Base-by-base conservation (phyloP, 2,888 invertebrate species). In the Caenorhabditis uteleia region DNA sequence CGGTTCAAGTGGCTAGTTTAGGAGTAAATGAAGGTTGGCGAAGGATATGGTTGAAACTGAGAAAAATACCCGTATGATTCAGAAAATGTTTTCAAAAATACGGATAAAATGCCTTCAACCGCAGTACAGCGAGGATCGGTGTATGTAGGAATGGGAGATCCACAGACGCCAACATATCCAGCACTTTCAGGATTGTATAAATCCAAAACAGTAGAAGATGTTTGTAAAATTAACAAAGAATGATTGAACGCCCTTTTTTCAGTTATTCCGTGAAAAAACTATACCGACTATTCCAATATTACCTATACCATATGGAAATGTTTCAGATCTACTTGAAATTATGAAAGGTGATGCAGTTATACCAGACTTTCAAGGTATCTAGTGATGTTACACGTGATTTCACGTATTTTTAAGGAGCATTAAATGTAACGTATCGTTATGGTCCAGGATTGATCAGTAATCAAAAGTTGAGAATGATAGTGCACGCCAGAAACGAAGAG, bases 141-240 rank as follows among this genome's bases (percentile, higher is more conserved):
- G 82, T 31, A 74, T 83, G 23, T 80, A 68, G 68, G 61, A 18
- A 46, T 79, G 46, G 87, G 87, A 1, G 87, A 87, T 73, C 86
- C 86, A 8, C 77, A 86, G 3, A 87, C 87, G 2, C 86, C 86
- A 1, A 83, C 84, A 1, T 86, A 85, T 68, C 87, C 87, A 1
- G 79, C 87, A 10, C 85, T 83, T 50, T 82, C 85, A 83, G 79
- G 77, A 66, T 45, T 80, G 3, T 72, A 64, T 53, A 66, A 59
- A 27, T 54, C 51, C 23, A 43, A 53, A 21, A 78, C 68, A 12
- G 56, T 68, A 18, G 48, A 69, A 55, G 55, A 67, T 20, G 70
- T 68, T 10, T 12, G n/a, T 16, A n/a, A 20, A 16, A 12, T n/a
- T 21, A 14, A 18, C 4, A 12, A 14, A 10, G 16, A 7, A 23